A percentile compares a stretch with the other conserved stretches of the same genome.
These are phyloP conservation scores for Hermaeophaga mercurialis DNA, from an alignment of 2,888 invertebrate species.

Conservation along the genomic window DNA sequence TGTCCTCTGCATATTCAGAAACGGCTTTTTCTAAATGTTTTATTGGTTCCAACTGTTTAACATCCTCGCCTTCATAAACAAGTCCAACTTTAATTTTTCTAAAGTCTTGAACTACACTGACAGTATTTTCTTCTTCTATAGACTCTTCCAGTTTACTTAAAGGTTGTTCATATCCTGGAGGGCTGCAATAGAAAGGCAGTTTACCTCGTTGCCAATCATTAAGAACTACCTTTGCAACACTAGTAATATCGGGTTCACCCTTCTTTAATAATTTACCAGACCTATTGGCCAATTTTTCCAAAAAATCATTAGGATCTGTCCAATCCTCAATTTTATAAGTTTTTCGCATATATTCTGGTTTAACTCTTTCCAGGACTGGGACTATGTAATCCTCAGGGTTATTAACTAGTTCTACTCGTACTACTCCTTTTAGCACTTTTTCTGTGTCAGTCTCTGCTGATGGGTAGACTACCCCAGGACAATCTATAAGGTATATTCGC, in stretches of 20 bases:
- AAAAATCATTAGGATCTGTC: constrained; percentile 82
- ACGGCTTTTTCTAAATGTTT: constrained; percentile 48
- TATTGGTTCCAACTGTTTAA: constrained; percentile 63
- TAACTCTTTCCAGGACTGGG: constrained; percentile 84
- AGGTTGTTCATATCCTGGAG: constrained; percentile 80
- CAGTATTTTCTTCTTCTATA: constrained; percentile 49
- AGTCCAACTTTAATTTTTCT: constrained; percentile 76
- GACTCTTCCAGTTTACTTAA: constrained; percentile 54
- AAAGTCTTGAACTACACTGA: constrained; percentile 78
- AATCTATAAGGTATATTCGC: constrained; percentile 96
- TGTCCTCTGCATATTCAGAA: constrained; percentile 51
- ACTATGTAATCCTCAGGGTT: constrained; percentile 95
- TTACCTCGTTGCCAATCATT: constrained; percentile 99
- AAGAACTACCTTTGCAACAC: constrained; percentile 90
- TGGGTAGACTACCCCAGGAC: constrained; percentile 98
- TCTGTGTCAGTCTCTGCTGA: constrained; percentile 94
- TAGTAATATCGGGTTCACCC: constrained; percentile 93
- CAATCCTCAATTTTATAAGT: constrained; percentile 89
- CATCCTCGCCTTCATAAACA: constrained; percentile 58
- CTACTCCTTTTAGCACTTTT: constrained; percentile 96
- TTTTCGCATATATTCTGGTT: constrained; percentile 84
- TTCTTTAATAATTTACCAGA: constrained; percentile 92
- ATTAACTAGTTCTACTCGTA: constrained; percentile 92
- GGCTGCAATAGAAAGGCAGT: constrained; percentile 90
- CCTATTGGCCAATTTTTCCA: constrained; percentile 86